Percentiles rank a stretch among this genome's conserved stretches.
Evolutionary conservation across 2,113 vertebrate species (phyloP).

Genomic region (Accipiter cooperii): DNA sequence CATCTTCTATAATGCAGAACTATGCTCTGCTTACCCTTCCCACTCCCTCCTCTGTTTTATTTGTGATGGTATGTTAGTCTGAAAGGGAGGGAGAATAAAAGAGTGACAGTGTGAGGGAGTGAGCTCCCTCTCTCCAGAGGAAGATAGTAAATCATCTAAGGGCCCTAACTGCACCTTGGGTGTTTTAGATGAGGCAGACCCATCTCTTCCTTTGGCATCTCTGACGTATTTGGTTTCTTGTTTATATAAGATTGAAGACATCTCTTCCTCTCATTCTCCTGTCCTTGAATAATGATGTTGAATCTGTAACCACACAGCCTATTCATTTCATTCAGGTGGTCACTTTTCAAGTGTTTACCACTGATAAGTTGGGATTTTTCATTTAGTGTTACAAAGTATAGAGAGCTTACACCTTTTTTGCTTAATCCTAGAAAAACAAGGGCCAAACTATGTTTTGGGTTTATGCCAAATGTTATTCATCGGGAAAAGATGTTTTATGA

Average conservation of each 20-base stretch:
- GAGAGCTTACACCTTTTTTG: neutral
- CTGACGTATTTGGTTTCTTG: neutral
- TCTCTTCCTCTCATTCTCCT: neutral
- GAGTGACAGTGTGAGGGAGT: no score
- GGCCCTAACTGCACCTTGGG: neutral
- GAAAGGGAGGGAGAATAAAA: neutral
- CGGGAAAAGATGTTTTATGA: neutral
- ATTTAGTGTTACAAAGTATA: neutral
- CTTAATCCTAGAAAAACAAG: neutral
- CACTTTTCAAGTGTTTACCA: neutral
- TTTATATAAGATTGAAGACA: neutral
- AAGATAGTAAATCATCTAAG: neutral
- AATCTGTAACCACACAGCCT: neutral
- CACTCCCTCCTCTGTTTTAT: neutral
- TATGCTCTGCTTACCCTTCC: neutral
- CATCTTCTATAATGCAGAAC: neutral
- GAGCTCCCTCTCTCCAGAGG: neutral
- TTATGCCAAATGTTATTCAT: neutral
- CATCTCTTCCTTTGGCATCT: neutral
- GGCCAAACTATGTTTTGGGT: neutral
- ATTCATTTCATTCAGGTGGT: neutral
- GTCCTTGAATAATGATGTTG: neutral
- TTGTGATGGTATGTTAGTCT: neutral
- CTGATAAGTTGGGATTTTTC: neutral
- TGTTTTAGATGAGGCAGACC: neutral